phyloP scores from a whole-genome alignment of 2,797 vertebrate genomes.

The Periophthalmus magnuspinnatus region DNA sequence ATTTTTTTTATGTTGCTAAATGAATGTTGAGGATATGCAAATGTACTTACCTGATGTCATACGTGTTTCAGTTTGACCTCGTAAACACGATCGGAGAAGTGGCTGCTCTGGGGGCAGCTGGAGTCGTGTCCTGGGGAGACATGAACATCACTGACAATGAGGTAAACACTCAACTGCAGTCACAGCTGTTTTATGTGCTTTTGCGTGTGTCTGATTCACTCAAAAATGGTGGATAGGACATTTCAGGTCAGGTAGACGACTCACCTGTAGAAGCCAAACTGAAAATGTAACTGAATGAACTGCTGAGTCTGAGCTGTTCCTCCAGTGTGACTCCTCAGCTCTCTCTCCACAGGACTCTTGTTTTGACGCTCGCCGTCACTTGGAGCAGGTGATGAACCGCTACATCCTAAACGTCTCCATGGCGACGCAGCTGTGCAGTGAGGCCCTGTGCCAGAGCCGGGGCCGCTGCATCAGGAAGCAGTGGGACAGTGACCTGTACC shows the following conservation, averaged over 20 bases:
- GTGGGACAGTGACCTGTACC: constrained; percentile 77
- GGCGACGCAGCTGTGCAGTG: constrained; percentile 78
- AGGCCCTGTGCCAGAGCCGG: constrained; percentile 70
- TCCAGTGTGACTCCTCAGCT: not conserved
- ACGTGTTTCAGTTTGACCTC: constrained; percentile 74
- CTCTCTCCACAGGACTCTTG: constrained; percentile 56
- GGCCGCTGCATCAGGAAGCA: constrained; percentile 80
- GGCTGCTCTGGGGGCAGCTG: constrained; percentile 79
- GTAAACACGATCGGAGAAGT: constrained; percentile 83
- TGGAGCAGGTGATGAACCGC: constrained; percentile 71
- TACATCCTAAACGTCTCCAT: constrained; percentile 84
- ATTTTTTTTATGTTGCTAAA: no score
- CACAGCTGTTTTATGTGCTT: not conserved
- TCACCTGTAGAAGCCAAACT: no score
- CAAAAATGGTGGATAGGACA: no score
- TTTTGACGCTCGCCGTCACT: constrained; percentile 48
- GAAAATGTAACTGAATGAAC: not conserved
- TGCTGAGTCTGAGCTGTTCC: not conserved
- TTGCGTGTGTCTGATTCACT: no score
- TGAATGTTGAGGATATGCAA: not conserved
- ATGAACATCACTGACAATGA: constrained; percentile 58
- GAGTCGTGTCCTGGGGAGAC: constrained; percentile 82
- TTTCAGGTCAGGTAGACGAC: no score
- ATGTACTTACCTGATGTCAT: not conserved
- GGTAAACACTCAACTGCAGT: constrained; percentile 26